These are phyloP conservation scores for Ceuthmochares aereus DNA, from an alignment of 2,113 vertebrate genomes.

Conservation along the genomic window DNA sequence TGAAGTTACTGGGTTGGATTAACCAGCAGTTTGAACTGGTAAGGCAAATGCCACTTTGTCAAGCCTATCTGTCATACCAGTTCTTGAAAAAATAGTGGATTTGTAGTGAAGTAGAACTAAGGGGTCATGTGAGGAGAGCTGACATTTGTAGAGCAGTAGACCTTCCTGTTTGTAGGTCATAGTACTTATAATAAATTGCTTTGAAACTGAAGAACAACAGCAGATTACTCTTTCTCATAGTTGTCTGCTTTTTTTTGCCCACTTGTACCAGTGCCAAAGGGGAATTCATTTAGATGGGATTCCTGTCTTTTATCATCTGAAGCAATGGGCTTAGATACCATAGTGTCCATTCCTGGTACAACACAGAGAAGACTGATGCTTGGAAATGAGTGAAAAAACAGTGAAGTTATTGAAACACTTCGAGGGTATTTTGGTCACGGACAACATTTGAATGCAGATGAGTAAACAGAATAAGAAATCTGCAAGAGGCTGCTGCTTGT, in stretches of 20 bases:
- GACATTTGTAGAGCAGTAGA: background rate
- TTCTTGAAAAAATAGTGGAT: background rate
- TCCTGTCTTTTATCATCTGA: background rate
- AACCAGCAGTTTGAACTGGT: background rate
- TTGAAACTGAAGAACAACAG: background rate
- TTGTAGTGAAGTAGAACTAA: background rate
- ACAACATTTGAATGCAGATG: background rate
- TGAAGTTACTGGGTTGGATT: background rate
- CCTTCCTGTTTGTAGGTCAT: background rate
- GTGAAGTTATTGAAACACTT: background rate
- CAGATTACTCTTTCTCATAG: background rate
- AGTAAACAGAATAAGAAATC: background rate
- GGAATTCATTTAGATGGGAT: background rate
- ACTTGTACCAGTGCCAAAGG: background rate
- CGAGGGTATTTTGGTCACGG: background rate
- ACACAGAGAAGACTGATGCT: background rate
- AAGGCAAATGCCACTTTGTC: background rate
- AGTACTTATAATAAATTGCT: background rate
- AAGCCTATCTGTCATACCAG: accelerated
- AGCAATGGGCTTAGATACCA: background rate
- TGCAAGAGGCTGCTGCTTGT: background rate
- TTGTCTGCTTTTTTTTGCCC: background rate
- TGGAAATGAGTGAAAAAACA: accelerated
- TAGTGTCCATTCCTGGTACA: background rate
- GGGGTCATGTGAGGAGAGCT: background rate